These are phyloP conservation scores for Pteropus rufus DNA, from an alignment of 2,797 vertebrate genomes.

Conservation along the genomic window DNA sequence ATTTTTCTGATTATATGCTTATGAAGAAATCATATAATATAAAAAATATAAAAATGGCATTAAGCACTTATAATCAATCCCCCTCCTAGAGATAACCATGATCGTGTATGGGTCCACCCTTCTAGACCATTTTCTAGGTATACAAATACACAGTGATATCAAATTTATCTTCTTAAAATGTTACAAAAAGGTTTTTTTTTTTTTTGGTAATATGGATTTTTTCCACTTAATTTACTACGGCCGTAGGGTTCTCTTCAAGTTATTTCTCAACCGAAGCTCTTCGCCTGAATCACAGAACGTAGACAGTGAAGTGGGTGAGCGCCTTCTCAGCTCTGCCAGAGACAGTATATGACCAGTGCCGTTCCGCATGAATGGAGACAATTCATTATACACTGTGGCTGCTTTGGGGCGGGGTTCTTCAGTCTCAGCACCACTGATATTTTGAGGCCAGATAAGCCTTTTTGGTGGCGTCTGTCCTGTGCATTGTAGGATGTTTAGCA, in stretches of 20 bases:
- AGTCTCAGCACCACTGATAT: fast-evolving
- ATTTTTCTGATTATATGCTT: neutral
- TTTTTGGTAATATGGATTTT: neutral
- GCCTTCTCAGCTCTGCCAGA: neutral
- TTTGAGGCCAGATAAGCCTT: neutral
- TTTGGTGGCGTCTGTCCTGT: no score
- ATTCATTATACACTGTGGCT: fast-evolving
- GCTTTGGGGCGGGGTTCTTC: neutral
- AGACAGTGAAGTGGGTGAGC: fast-evolving
- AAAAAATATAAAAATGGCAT: neutral
- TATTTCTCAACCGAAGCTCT: neutral
- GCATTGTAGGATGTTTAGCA: fast-evolving
- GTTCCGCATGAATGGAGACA: fast-evolving
- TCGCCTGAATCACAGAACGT: neutral
- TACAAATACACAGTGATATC: neutral
- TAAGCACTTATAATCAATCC: neutral
- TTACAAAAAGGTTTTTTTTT: neutral
- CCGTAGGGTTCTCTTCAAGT: neutral
- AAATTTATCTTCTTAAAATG: neutral
- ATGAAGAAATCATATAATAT: neutral
- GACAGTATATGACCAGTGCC: fast-evolving
- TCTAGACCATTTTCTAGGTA: neutral
- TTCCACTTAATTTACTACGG: neutral
- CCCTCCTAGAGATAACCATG: neutral
- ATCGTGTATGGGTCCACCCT: neutral